These are phyloP conservation scores for Halocynthia roretzi DNA, from an alignment of 23 tunicate genomes.

Conservation along the genomic window DNA sequence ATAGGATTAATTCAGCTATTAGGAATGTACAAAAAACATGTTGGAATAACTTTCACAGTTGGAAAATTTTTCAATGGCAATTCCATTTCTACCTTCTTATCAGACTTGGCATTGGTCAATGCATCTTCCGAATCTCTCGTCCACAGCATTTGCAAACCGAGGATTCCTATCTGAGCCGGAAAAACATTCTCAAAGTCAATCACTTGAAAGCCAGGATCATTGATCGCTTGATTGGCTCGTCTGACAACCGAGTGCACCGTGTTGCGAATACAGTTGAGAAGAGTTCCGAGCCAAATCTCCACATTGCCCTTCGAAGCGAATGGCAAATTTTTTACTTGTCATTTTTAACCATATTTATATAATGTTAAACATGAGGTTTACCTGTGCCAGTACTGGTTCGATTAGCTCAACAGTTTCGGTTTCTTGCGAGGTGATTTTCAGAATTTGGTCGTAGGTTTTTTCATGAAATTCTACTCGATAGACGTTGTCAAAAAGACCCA, in stretches of 20 bases:
- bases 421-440: constrained; percentile 69
- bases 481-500: constrained; percentile 82
- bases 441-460: constrained; percentile 71
- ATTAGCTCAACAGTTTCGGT: constrained; percentile 60
- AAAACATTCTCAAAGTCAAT: constrained; percentile 80
- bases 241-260: constrained; percentile 75
- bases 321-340: neutral
- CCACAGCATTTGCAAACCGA: constrained; percentile 87
- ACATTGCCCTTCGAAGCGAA: constrained; percentile 64
- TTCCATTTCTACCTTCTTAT: constrained; percentile 38
- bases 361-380: neutral
- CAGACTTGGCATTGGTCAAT: constrained; percentile 55
- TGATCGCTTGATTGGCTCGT: constrained; percentile 46
- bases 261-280: constrained; percentile 39
- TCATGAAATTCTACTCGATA: constrained; percentile 67
- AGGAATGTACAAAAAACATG: too few species aligned
- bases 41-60: too few species aligned
- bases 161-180: constrained; percentile 75
- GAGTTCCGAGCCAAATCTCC: constrained; percentile 74
- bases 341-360: neutral
- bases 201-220: constrained; percentile 67
- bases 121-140: constrained; percentile 83
- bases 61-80: neutral
- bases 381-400: constrained; percentile 67
- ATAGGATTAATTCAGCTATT: neutral